Percentiles rank a stretch among this genome's conserved stretches.
Conservation (phyloP, 2,113 vertebrate species). For the Thamnaconus septentrionalis region DNA sequence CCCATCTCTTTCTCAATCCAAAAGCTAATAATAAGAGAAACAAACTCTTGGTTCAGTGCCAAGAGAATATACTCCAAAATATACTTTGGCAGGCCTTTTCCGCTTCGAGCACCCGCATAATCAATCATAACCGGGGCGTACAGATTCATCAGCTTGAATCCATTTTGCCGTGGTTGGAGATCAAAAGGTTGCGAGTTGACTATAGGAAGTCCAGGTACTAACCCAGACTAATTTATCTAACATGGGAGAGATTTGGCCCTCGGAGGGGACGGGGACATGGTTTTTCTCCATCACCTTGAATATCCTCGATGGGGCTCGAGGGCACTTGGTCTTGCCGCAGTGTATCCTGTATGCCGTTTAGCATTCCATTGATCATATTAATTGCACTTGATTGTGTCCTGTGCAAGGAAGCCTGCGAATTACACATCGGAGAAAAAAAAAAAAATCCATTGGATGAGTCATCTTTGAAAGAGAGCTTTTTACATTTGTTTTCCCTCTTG, state of each 20-base stretch:
- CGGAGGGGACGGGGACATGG: constrained; percentile 67
- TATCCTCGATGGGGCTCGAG: constrained; percentile 68
- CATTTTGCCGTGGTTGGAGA: constrained; percentile 75
- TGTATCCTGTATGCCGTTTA: constrained; percentile 72
- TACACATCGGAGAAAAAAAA: constrained; percentile 30
- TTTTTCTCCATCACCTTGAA: constrained; percentile 69
- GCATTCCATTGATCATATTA: constrained; percentile 77
- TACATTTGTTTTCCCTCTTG: too few species aligned
- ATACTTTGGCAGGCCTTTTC: constrained; percentile 68
- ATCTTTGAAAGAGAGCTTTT: not conserved
- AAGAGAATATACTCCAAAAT: constrained; percentile 36
- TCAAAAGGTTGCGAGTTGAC: constrained; percentile 76
- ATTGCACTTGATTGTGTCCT: constrained; percentile 74
- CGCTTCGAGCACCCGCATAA: constrained; percentile 53
- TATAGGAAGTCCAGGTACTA: constrained; percentile 84
- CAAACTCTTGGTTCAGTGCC: constrained; percentile 16
- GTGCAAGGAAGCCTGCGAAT: constrained; percentile 61
- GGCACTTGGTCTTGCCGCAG: constrained; percentile 65
- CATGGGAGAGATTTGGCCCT: constrained; percentile 82
- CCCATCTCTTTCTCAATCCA: not conserved
- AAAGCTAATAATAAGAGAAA: constrained; percentile 18
- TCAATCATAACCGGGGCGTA: constrained; percentile 72
- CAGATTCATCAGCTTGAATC: constrained; percentile 76
- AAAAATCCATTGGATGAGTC: constrained; percentile 41
- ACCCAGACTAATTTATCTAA: constrained; percentile 86